These are phyloP conservation scores for Escarpia spicata DNA, from an alignment of 2,888 invertebrate genomes.

Conservation along the genomic window DNA sequence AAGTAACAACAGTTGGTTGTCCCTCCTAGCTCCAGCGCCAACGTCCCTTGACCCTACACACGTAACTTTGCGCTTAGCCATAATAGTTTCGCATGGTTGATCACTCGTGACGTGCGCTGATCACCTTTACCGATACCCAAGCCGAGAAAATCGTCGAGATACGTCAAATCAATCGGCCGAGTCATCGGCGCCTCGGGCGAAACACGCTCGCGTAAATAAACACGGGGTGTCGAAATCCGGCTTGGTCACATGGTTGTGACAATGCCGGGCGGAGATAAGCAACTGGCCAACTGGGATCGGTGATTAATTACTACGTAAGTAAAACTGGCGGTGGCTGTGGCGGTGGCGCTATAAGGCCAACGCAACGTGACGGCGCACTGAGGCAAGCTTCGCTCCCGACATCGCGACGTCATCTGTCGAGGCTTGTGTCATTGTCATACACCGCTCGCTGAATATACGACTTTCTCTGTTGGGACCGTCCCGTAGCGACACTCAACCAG, in stretches of 20 bases:
- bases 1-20: not conserved
- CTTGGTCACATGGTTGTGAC: not conserved
- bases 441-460: not conserved
- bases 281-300: not conserved
- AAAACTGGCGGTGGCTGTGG: not conserved
- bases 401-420: not conserved
- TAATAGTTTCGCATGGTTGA: conserved; percentile 2
- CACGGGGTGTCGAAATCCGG: not conserved
- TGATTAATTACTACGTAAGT: conserved; percentile 16
- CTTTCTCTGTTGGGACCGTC: not conserved
- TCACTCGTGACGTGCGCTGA: not conserved
- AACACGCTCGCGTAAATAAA: not conserved
- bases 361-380: not conserved
- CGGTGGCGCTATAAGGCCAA: not conserved
- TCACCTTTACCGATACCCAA: not conserved
- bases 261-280: not conserved
- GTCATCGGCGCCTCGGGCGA: not conserved
- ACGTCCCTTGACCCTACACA: not conserved
- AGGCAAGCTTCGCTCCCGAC: not conserved
- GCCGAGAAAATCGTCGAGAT: not conserved
- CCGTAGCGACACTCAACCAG: not conserved
- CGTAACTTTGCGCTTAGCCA: not conserved
- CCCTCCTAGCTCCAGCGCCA: not conserved
- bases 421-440: not conserved
- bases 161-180: conserved; percentile 9